A percentile compares a stretch with the other conserved stretches of the same genome.
Conservation (phyloP, 2,797 vertebrate genomes). For the Neomorphus geoffroyi region DNA sequence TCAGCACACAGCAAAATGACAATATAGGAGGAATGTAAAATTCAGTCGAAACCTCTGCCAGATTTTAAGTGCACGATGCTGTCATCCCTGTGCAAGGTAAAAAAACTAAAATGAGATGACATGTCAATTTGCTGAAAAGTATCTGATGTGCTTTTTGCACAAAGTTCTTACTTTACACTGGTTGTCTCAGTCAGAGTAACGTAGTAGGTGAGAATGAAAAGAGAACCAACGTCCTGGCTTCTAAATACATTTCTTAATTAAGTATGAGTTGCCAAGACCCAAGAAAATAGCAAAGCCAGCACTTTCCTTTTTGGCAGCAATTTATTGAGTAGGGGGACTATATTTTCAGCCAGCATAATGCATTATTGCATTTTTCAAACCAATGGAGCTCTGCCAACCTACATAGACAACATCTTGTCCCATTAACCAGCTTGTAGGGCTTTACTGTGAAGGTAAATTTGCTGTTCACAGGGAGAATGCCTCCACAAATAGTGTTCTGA, state of each 20-base stretch:
- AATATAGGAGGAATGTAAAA: not conserved
- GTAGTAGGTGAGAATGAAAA: not conserved
- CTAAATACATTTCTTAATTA: constrained; percentile 45
- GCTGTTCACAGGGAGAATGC: not conserved
- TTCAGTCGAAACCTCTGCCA: not conserved
- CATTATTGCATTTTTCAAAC: not conserved
- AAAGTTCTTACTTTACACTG: not conserved
- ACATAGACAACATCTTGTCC: not conserved
- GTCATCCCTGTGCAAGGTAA: not conserved
- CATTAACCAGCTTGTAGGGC: not conserved
- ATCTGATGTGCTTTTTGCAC: not conserved
- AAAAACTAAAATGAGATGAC: not conserved
- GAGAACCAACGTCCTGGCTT: not conserved
- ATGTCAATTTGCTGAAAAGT: not conserved
- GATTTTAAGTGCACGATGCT: not conserved
- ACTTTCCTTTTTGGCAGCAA: not conserved
- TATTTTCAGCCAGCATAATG: not conserved
- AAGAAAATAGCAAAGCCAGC: not conserved
- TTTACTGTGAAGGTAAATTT: not conserved
- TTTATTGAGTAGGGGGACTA: not conserved
- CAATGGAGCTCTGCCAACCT: not conserved
- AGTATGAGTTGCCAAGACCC: not conserved
- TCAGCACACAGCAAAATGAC: not conserved
- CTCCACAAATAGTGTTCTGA: not conserved
- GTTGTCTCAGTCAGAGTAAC: not conserved